phyloP scores from a whole-genome alignment of 2,113 vertebrate genomes.

The Diphyllodes magnificus region DNA sequence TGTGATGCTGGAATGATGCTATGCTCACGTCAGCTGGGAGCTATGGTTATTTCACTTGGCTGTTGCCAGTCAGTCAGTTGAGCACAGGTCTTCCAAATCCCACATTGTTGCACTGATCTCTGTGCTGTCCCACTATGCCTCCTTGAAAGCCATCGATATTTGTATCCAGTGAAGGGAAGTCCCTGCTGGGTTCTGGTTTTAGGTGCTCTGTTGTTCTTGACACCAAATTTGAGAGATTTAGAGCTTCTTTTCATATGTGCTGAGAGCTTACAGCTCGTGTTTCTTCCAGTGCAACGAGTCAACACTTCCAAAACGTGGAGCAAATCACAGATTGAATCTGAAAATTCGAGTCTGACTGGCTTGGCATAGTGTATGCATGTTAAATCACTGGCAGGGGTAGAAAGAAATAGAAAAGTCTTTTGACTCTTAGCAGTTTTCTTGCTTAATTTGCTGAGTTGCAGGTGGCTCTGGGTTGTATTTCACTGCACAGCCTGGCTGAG shows the following conservation, averaged over 20 bases:
- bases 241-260: neutral
- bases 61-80: neutral
- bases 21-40: neutral
- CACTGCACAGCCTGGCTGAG: neutral
- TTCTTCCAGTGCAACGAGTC: neutral
- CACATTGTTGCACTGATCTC: neutral
- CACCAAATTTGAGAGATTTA: neutral
- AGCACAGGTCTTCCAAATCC: neutral
- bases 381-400: neutral
- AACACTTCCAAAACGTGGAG: neutral
- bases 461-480: neutral
- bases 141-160: neutral
- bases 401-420: neutral
- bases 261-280: neutral
- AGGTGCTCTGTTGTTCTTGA: neutral
- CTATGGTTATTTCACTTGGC: neutral
- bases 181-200: neutral
- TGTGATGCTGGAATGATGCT: neutral
- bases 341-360: neutral
- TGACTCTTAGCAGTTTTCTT: neutral
- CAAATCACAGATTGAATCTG: neutral
- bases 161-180: neutral
- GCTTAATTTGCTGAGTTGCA: neutral
- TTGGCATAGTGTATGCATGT: rapidly evolving
- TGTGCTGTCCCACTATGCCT: neutral